phyloP scores from a whole-genome alignment of 2,113 vertebrate species.

The Nymphicus hollandicus region DNA sequence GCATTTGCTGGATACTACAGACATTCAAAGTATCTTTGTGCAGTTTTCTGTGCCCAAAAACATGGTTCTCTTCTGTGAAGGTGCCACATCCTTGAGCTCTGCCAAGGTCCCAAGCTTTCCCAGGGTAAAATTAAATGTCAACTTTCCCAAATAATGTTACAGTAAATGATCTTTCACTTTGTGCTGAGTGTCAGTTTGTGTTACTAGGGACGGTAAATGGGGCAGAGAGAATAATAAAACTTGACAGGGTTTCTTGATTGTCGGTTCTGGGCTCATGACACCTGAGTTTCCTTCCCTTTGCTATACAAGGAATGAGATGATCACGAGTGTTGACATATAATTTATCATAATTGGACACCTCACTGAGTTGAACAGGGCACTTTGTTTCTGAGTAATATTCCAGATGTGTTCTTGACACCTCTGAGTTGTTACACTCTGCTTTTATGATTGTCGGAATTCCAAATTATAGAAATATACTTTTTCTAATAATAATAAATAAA shows the following conservation, averaged over 20 bases:
- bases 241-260: background rate
- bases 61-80: background rate
- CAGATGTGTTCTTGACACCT: background rate
- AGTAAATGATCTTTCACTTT: background rate
- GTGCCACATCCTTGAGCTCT: background rate
- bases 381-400: background rate
- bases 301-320: background rate
- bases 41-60: background rate
- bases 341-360: background rate
- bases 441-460: background rate
- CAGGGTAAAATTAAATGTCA: background rate
- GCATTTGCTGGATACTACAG: background rate
- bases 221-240: background rate
- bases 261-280: background rate
- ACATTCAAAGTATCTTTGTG: background rate
- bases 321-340: background rate
- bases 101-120: background rate
- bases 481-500: background rate
- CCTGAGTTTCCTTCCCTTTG: background rate
- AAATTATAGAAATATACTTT: background rate
- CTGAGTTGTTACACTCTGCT: background rate
- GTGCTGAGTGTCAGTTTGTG: background rate
- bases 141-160: background rate
- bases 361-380: background rate
- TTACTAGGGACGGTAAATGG: background rate